Percentiles rank a stretch among this genome's conserved stretches.
phyloP scores from a whole-genome alignment of 1,140 invertebrate species.

The Rhopalosiphum maidis region DNA sequence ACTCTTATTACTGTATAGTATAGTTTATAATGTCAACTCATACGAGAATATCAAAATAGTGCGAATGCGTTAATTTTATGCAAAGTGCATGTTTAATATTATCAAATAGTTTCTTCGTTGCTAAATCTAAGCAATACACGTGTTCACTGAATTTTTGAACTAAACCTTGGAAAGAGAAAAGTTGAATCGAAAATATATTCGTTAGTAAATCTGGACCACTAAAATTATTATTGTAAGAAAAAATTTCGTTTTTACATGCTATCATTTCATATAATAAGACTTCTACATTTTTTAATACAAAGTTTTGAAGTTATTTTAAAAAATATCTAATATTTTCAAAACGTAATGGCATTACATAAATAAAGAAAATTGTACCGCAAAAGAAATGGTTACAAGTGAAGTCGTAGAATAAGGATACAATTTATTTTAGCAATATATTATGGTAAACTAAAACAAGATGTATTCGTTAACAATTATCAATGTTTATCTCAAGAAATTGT shows the following conservation, averaged over 20 bases:
- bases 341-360: background rate
- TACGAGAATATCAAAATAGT: background rate
- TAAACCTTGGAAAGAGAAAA: background rate
- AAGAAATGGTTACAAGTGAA: background rate
- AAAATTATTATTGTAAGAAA: background rate
- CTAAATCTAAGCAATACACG: background rate
- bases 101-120: background rate
- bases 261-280: background rate
- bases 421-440: too few species aligned
- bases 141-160: background rate
- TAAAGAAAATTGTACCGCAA: background rate
- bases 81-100: background rate
- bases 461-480: too few species aligned
- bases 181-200: background rate
- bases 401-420: too few species aligned
- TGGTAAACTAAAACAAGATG: too few species aligned
- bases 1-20: background rate
- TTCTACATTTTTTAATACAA: background rate
- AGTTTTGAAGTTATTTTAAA: background rate
- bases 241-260: background rate
- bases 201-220: background rate
- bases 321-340: background rate
- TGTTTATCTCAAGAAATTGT: too few species aligned
- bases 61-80: background rate
- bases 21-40: background rate